Base-by-base conservation (phyloP, 2,797 vertebrate species). In the Masticophis lateralis region DNA sequence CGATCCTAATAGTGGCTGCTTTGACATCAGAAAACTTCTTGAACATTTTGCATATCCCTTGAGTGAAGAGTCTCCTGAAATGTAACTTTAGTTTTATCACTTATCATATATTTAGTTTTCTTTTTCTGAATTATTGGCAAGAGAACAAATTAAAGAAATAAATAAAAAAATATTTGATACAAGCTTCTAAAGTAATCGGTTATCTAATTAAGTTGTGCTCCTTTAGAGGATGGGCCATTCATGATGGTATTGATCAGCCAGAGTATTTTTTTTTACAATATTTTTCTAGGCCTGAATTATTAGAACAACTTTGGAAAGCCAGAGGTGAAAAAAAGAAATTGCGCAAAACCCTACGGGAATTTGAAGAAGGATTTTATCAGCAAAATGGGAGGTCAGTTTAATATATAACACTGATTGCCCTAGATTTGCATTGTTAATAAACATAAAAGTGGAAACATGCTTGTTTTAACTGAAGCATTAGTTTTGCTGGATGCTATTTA, bases 281-380 rank as follows among this genome's bases (percentile, higher is more conserved):
- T 37, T 94, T 95, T 95, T 96, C 94, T 96, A 99, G 99, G 99
- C 99, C 99, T 93, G 99, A 99, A 98, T 98, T 99, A 97, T 96
- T 99, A 97, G 99, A 99, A 97, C 99, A 99, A 97, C 98, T 99
- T 97, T 99, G 99, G 99, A 99, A 99, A 97, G 98, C 99, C 95
- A 98, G 98, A 98, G 98, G 99, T 95, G 99, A 99, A 97, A 99
- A 99, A 97, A 99, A 99, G 98, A 99, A 99, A 94, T 98, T 99
- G 96, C 98, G 99, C 94, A 99, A 98, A 98, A 99, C 98, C 83
- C 98, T 99, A 96, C 97, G 98, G 93, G 99, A 99, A 96, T 99
- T 99, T 97, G 99, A 99, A 97, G 99, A 99, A 88, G 98, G 98
- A 43, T 99, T 99, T 97, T 99, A 99, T 98, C 98, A 99, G 96